A percentile compares a stretch with the other conserved stretches of the same genome.
These are phyloP conservation scores for Sisor rabdophorus DNA, from an alignment of 2,113 vertebrate genomes.

Conservation along the genomic window DNA sequence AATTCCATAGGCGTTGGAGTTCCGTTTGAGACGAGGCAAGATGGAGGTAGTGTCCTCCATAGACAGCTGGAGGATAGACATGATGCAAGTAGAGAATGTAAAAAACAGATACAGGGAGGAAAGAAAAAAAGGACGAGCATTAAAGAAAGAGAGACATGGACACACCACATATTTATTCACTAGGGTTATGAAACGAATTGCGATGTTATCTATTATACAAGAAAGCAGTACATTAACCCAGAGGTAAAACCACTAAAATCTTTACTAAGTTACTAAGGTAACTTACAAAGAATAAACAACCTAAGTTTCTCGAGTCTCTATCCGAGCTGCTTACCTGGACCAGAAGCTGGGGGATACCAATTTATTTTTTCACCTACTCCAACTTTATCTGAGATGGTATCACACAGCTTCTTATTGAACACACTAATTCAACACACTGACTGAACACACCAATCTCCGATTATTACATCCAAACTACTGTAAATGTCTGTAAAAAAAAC, in stretches of 20 bases:
- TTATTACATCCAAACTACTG: not conserved
- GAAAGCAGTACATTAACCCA: not conserved
- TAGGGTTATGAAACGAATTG: not conserved
- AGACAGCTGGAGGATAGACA: conserved; percentile 76
- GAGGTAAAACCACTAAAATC: not conserved
- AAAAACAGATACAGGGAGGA: not conserved
- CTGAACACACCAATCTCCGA: too few species aligned
- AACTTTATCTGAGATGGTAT: too few species aligned
- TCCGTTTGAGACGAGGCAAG: conserved; percentile 90
- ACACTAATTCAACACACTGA: too few species aligned
- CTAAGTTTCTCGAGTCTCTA: too few species aligned
- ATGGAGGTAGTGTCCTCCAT: conserved; percentile 99
- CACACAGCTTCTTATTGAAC: too few species aligned
- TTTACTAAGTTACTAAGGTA: too few species aligned
- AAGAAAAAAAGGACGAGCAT: not conserved
- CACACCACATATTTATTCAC: not conserved
- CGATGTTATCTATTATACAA: not conserved
- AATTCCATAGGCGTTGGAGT: conserved; percentile 89
- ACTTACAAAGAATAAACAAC: too few species aligned
- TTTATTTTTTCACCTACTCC: too few species aligned
- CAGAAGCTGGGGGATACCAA: too few species aligned
- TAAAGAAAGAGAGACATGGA: not conserved
- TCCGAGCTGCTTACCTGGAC: too few species aligned
- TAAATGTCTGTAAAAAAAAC: not conserved
- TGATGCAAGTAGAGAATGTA: conserved; percentile 14